These are phyloP conservation scores for Lepidotrigona ventralis DNA, from an alignment of 1,140 invertebrate species.

Conservation along the genomic window DNA sequence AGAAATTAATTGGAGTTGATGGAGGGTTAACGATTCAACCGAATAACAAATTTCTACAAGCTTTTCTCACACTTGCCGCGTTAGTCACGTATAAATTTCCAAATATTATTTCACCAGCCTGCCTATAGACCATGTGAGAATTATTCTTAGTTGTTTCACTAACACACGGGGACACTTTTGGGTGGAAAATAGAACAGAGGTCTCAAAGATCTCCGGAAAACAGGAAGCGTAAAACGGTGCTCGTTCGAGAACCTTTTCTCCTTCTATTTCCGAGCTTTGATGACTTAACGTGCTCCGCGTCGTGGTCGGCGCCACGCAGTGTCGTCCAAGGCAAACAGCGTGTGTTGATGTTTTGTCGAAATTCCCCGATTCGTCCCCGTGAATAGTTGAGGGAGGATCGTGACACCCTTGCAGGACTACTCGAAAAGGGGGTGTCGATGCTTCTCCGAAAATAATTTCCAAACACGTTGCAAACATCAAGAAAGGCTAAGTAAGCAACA, in stretches of 20 bases:
- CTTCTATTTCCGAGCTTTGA: slow-evolving; percentile 50
- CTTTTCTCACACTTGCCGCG: neutral
- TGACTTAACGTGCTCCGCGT: slow-evolving; percentile 45
- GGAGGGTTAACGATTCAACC: neutral
- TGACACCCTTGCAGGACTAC: slow-evolving; percentile 3
- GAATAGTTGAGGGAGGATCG: slow-evolving; percentile 10
- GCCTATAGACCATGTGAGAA: no score
- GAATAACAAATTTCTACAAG: neutral
- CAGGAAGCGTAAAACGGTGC: slow-evolving; percentile 11
- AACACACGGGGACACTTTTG: neutral
- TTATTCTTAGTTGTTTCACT: neutral
- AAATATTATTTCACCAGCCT: neutral
- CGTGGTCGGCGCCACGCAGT: slow-evolving; percentile 47
- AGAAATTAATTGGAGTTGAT: slow-evolving; percentile 46
- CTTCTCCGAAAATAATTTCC: slow-evolving; percentile 49
- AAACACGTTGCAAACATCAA: neutral
- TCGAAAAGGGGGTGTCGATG: slow-evolving; percentile 36
- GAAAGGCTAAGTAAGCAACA: neutral
- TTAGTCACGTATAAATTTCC: no score
- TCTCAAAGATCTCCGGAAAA: slow-evolving; percentile 11
- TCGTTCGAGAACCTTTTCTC: neutral
- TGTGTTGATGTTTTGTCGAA: slow-evolving; percentile 63
- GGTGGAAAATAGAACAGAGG: slow-evolving; percentile 29
- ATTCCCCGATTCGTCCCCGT: slow-evolving; percentile 25
- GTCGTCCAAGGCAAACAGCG: slow-evolving; percentile 42